Base-by-base conservation (phyloP, 2,113 vertebrate species). In the Nannospalax galili region DNA sequence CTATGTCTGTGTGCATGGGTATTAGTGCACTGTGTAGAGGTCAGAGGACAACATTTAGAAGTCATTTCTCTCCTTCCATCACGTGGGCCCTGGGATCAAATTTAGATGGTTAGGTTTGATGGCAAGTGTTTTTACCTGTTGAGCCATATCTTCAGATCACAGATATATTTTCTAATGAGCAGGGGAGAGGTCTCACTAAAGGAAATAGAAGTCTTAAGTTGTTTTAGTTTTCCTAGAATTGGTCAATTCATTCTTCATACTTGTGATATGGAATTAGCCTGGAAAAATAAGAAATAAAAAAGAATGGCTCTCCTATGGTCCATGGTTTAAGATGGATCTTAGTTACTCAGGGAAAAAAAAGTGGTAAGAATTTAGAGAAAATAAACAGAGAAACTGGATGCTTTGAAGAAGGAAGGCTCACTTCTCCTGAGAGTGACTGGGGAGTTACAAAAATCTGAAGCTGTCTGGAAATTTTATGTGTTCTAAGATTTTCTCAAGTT, bases 401-500 rank as follows among this genome's bases (percentile, higher is more conserved):
- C 82, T 65, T 30, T 86, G 40, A 81, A 85, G 4, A 81, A 81
- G 2, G 20, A 37, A 81, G 22, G 6, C 26, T 42, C 9, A 65
- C 67, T 74, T 86, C 85, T 88, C 60, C 48, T 88, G 9, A 82
- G 75, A 74, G 1, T 75, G 42, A 7, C 62, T 52, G 26, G 22
- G 42, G 42, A 40, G 12, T 15, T 67, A 20, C 10, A 35, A 62
- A 78, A 75, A 40, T 69, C 45, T 56, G 40, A 16, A 84, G n/a
- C n/a, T 74, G 28, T 9, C 64, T 48, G 48, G 26, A 90, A 90
- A 73, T 86, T 64, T 22, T 8, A 56, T 17, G 15, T 82, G 28
- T 90, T 58, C 28, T 88, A n/a, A 42, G 40, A n/a, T 65, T 84
- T 95, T 64, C 56, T 91, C 72, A 86, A 28, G 10, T 30, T 86